phyloP scores from a whole-genome alignment of 1,140 invertebrate species.

The Heliothis subflexa region DNA sequence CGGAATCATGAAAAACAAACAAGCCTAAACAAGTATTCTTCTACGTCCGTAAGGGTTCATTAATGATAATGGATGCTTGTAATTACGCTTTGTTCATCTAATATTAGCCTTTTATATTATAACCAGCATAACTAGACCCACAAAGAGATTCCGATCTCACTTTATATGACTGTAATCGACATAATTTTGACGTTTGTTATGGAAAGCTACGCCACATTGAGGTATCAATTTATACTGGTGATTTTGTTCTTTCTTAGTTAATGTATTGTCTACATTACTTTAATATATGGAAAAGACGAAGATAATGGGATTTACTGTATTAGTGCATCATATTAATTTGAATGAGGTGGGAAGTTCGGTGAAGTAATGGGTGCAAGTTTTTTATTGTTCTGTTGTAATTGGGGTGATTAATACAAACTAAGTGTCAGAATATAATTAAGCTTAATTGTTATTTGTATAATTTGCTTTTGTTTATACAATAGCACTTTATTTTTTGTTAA shows the following conservation, averaged over 20 bases:
- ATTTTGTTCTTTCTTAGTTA: conserved; percentile 22
- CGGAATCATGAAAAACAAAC: conserved; percentile 52
- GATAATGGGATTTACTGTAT: neutral
- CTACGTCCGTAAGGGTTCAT: conserved; percentile 60
- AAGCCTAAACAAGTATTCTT: conserved; percentile 51
- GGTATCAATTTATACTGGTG: conserved; percentile 1
- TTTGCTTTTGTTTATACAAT: neutral
- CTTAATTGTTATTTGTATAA: neutral
- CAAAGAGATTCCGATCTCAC: neutral
- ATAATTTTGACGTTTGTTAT: neutral
- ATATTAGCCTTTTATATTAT: conserved; percentile 67
- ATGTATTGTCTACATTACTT: conserved; percentile 48
- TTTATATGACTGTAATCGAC: neutral
- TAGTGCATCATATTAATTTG: conserved; percentile 23
- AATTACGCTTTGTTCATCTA: conserved; percentile 76
- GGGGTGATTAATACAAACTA: neutral
- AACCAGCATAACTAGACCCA: neutral
- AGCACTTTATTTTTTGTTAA: neutral
- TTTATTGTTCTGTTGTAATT: neutral
- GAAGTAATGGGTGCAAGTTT: conserved; percentile 11
- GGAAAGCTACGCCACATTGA: neutral
- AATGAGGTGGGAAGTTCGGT: conserved; percentile 16
- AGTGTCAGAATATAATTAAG: neutral
- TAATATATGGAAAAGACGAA: conserved; percentile 38
- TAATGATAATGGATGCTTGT: conserved; percentile 71